Conservation (phyloP, 2,113 vertebrate genomes). For the Garra rufa region DNA sequence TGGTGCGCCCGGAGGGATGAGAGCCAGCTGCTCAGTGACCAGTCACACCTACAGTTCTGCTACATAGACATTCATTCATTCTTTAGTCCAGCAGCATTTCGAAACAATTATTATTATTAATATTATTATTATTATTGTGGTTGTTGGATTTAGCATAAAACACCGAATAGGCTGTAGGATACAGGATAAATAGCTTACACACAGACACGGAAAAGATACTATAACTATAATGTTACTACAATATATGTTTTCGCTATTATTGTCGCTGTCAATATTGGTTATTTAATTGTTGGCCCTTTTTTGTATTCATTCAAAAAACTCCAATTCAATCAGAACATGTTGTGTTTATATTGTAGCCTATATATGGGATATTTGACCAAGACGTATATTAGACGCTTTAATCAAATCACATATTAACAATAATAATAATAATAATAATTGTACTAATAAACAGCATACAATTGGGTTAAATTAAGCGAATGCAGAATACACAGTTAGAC, state of each 20-base stretch:
- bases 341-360: not conserved
- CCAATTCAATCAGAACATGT: not conserved
- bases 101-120: conserved; percentile 64
- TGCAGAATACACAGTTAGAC: not conserved
- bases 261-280: not conserved
- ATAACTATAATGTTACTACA: too few species aligned
- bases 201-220: too few species aligned
- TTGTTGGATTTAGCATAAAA: conserved; percentile 53
- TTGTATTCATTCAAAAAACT: not conserved
- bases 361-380: not conserved
- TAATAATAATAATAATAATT: not conserved
- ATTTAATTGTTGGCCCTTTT: not conserved
- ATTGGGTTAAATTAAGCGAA: not conserved
- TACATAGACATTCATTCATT: conserved; percentile 70
- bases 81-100: conserved; percentile 52
- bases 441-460: not conserved
- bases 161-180: not conserved
- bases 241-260: too few species aligned
- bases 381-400: not conserved
- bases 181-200: too few species aligned
- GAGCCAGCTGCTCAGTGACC: conserved; percentile 78
- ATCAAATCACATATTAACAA: not conserved
- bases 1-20: conserved; percentile 71
- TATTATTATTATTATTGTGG: conserved; percentile 53
- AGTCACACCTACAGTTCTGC: conserved; percentile 73